Percentiles rank a stretch among this genome's conserved stretches.
These are phyloP conservation scores for Palloptera scutellata DNA, from an alignment of 2,888 invertebrate species.

Conservation along the genomic window DNA sequence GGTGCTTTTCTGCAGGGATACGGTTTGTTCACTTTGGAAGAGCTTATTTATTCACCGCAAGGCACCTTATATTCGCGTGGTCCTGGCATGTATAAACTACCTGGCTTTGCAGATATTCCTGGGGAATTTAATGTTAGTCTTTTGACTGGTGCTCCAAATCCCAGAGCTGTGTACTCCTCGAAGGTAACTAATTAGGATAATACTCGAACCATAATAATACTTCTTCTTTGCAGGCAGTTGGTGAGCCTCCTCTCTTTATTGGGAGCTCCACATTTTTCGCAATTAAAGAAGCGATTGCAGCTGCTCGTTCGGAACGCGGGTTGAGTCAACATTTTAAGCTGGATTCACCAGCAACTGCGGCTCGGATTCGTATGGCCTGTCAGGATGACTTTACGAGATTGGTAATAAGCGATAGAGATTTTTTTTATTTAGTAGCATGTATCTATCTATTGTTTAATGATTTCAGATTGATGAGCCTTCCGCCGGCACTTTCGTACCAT, in stretches of 20 bases:
- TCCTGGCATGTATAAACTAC: slow-evolving; percentile 93
- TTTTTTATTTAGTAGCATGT: not conserved
- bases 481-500: slow-evolving; percentile 69
- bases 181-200: slow-evolving; percentile 70
- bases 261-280: slow-evolving; percentile 90
- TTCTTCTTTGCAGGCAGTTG: slow-evolving; percentile 77
- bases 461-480: slow-evolving; percentile 69
- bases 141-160: slow-evolving; percentile 89
- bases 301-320: slow-evolving; percentile 78
- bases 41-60: slow-evolving; percentile 84
- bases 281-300: slow-evolving; percentile 84
- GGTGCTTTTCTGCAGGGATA: slow-evolving; percentile 95
- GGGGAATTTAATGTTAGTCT: slow-evolving; percentile 91
- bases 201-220: not conserved
- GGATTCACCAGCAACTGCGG: slow-evolving; percentile 88
- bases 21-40: slow-evolving; percentile 90
- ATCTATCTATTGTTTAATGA: slow-evolving; percentile 49
- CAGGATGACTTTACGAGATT: slow-evolving; percentile 81
- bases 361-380: slow-evolving; percentile 89
- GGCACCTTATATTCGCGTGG: slow-evolving; percentile 86
- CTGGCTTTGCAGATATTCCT: slow-evolving; percentile 92
- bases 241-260: slow-evolving; percentile 93
- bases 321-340: slow-evolving; percentile 69
- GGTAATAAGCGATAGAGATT: slow-evolving; percentile 65
- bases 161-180: slow-evolving; percentile 91